Evolutionary conservation across 2,113 vertebrate species (phyloP).

Genomic region (Raja brachyura): DNA sequence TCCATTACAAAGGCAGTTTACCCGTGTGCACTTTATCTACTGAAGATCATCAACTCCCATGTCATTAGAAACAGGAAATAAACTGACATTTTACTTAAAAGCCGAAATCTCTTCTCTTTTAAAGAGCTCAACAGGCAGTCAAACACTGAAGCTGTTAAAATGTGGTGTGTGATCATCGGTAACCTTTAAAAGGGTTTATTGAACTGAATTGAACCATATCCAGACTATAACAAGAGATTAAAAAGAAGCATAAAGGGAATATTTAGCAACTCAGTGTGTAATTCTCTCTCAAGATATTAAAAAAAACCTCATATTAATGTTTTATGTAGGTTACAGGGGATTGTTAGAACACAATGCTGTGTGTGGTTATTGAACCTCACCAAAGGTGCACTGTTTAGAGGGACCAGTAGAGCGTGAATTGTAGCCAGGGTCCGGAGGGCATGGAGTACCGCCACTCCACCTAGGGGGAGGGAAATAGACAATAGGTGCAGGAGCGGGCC

Average conservation of each 20-base stretch:
- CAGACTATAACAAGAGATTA: neutral
- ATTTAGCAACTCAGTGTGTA: slow-evolving; percentile 4
- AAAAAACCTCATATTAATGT: slow-evolving; percentile 17
- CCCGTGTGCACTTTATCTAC: neutral
- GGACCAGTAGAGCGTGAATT: too few species aligned
- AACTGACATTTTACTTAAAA: slow-evolving; percentile 31
- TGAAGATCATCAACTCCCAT: neutral
- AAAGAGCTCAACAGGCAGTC: slow-evolving; percentile 24
- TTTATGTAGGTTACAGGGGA: slow-evolving; percentile 35
- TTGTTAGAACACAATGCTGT: neutral
- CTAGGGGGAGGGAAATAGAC: too few species aligned
- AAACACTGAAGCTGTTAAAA: slow-evolving; percentile 20
- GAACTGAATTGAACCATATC: slow-evolving; percentile 1
- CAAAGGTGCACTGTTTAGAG: neutral
- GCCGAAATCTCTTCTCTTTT: slow-evolving; percentile 12
- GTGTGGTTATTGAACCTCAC: neutral
- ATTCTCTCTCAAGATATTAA: slow-evolving; percentile 24
- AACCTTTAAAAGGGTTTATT: slow-evolving; percentile 34
- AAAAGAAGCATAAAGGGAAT: slow-evolving; percentile 25
- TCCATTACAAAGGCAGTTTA: neutral
- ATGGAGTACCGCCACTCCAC: too few species aligned
- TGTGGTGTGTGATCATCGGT: slow-evolving; percentile 17
- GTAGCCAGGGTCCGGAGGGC: too few species aligned
- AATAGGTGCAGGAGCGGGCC: too few species aligned
- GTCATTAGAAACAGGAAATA: slow-evolving; percentile 26